phyloP scores from a whole-genome alignment of 2,888 invertebrate species.

The Stomorhina lunata region DNA sequence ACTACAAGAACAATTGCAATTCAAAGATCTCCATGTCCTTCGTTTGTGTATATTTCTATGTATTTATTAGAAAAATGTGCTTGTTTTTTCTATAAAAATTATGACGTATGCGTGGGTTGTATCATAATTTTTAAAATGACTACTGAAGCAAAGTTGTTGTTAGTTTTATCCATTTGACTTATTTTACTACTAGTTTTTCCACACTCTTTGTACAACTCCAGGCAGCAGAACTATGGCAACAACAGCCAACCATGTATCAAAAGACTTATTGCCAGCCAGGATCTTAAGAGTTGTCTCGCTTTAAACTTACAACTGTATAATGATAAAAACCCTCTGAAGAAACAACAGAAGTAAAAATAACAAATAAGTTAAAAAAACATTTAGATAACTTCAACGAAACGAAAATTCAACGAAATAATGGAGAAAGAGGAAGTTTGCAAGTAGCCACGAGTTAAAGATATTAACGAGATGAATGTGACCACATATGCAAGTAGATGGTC shows the following conservation, averaged over 20 bases:
- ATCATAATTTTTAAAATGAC: slow-evolving; percentile 43
- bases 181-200: neutral
- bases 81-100: slow-evolving; percentile 45
- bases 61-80: too few relatives aligned
- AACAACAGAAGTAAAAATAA: neutral
- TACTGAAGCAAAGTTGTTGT: neutral
- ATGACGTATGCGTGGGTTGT: slow-evolving; percentile 63
- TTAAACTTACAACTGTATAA: slow-evolving; percentile 8
- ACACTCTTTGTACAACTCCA: neutral
- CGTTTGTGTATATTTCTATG: neutral
- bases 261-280: slow-evolving; percentile 25
- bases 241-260: too few relatives aligned
- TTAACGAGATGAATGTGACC: too few relatives aligned
- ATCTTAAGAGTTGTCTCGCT: slow-evolving; percentile 26
- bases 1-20: slow-evolving; percentile 26
- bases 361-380: slow-evolving; percentile 14
- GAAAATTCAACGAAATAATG: too few relatives aligned
- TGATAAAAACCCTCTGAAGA: neutral
- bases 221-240: neutral
- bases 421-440: too few relatives aligned
- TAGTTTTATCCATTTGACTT: slow-evolving; percentile 6
- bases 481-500: too few relatives aligned
- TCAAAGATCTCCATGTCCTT: slow-evolving; percentile 15
- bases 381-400: slow-evolving; percentile 57
- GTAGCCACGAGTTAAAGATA: too few relatives aligned